Evolutionary conservation across 2,888 invertebrate genomes (phyloP), one percentile per base, ranked within the genome.

Genomic region (Antheraea assamensis): DNA sequence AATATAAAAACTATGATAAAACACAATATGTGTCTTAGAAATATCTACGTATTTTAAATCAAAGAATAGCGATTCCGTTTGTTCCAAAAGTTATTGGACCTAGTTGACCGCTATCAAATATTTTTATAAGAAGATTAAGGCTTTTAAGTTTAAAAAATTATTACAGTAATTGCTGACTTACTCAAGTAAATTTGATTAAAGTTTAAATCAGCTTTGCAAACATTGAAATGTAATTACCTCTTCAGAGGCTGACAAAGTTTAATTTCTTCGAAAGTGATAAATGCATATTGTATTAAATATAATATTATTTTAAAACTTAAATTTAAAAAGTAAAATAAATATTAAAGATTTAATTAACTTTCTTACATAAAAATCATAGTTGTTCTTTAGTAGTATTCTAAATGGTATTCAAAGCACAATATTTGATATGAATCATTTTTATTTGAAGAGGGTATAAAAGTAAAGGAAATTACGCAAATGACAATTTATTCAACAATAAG

Each of bases 171-270:
- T 13, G 35, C n/a, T 49, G 55, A 27, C 19, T 31, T 30, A 19
- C 10, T 55, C 52, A 55, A 31, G 71, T 71, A 52, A 71, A 71
- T 71, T 71, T 4, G n/a, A 71, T 55, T 52, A 61, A 71, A 61
- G 61, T 52, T 35, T 71, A 21, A 31, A 55, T 58, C 31, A 61
- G 49, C 64, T 66, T 49, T 66, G 5, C 27, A n/a, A 30, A 72
- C 13, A 64, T 47, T 64, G 30, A 66, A 66, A 72, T 66, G 27
- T 49, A 66, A 72, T 72, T 49, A 64, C 30, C 49, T 49, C 55
- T 71, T 71, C 58, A 55, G 17, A 31, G 35, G 58, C 19, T 49
- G 30, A 49, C 47, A 64, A 66, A 72, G 19, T 72, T 66, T 72
- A 49, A 61, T 49, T 64, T 47, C n/a, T 35, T 68, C 68, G n/a